Base-by-base conservation (phyloP, 2,888 invertebrate genomes). In the Ormyrus thymus region DNA sequence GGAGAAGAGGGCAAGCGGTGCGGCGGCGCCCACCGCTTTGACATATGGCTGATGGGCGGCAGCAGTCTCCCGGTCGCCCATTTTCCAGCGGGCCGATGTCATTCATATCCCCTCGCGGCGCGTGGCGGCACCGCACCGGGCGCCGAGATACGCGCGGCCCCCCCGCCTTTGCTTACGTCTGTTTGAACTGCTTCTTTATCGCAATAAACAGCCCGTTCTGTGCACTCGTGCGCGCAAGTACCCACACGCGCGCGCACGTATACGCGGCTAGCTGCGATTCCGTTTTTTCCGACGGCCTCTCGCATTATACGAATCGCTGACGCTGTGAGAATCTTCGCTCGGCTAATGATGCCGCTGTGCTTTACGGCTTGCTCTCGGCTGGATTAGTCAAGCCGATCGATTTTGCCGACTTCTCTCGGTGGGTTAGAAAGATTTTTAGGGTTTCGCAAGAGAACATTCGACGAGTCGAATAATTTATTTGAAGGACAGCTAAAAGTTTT, bases 1-100 rank as follows among this genome's bases (percentile, higher is more conserved):
- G 3, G 4, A 3, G 29, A 29, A 29, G 3, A 29, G 29, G 29
- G 29, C 29, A 29, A 29, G 29, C 29, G 29, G 29, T 1, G 29
- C 29, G 29, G 29, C 29, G 83, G 76, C 70, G 75, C 80, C 69
- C 58, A 1, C 15, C 13, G 48, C 81, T 85, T 85, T 85, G 87
- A 87, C 89, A 89, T 89, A 89, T 87, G 89, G 89, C 80, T 82
- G 84, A 86, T 84, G 87, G 85, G 84, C 81, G 79, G 79, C 75
- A 61, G 75, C 78, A 81, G 29, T 29, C 29, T 29, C 29, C 4
- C 73, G 75, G 79, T 80, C 81, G 64, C 82, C 83, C 77, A 82
- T 82, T 79, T 70, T 65, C 62, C 51, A 71, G 50, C 50, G 48
- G 53, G 48, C 43, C 48, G 11, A 45, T 72, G 75, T 76, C 79